Conservation (phyloP, 2,113 vertebrate genomes). For the Ptyas mucosa region DNA sequence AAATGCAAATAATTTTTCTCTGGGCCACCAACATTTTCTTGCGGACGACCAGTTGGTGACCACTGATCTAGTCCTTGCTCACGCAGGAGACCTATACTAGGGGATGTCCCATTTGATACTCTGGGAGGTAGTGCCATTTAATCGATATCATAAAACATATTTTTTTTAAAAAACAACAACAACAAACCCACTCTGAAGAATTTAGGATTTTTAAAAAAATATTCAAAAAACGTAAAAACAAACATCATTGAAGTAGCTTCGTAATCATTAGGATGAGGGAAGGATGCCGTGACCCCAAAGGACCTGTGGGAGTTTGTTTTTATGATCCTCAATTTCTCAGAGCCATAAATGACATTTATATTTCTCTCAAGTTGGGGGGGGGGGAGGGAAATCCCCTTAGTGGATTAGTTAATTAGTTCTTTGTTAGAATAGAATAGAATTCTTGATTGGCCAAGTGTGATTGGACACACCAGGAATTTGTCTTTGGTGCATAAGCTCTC, state of each 20-base stretch:
- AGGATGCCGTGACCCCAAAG: not conserved
- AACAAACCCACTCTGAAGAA: too few relatives aligned
- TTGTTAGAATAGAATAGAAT: too few relatives aligned
- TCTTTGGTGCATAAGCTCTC: too few relatives aligned
- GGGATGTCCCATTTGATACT: too few relatives aligned
- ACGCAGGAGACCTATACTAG: too few relatives aligned
- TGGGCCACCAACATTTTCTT: too few relatives aligned
- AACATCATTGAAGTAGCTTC: not conserved
- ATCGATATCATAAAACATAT: not conserved
- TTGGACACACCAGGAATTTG: too few relatives aligned
- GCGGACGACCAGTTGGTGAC: too few relatives aligned
- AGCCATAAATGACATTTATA: not conserved
- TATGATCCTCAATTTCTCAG: not conserved
- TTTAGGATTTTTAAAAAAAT: not conserved
- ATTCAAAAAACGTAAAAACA: not conserved
- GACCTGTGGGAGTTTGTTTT: not conserved
- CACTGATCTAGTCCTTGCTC: too few relatives aligned
- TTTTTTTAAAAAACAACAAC: too few relatives aligned
- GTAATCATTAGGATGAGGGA: not conserved
- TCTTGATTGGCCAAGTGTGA: too few relatives aligned
- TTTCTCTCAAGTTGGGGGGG: not conserved
- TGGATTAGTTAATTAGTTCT: not conserved
- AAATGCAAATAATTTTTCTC: too few relatives aligned
- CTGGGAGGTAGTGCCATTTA: not conserved
- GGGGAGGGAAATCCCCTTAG: not conserved